Percentiles rank a stretch among this genome's conserved stretches.
phyloP scores from a whole-genome alignment of 2,113 vertebrate genomes.

The Pavo muticus region DNA sequence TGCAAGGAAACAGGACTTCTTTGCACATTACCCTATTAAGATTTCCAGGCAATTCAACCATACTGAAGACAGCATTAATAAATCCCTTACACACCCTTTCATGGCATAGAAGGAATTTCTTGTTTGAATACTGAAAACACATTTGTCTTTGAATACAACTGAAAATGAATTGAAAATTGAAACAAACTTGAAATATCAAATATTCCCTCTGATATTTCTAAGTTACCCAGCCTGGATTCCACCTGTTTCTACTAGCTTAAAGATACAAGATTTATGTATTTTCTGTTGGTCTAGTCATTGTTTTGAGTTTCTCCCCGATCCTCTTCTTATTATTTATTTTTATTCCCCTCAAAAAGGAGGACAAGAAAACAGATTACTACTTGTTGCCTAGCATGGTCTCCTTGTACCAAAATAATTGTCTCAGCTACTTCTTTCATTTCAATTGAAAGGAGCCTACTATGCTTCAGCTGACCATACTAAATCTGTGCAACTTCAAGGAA shows the following conservation, averaged over 20 bases:
- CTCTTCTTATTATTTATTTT: neutral
- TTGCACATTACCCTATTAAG: neutral
- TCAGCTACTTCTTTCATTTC: neutral
- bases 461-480: neutral
- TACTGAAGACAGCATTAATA: neutral
- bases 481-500: neutral
- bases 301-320: accelerated
- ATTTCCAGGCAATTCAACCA: neutral
- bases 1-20: neutral
- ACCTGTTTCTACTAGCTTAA: neutral
- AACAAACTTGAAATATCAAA: neutral
- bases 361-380: neutral
- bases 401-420: neutral
- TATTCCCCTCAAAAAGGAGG: neutral
- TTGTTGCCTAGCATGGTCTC: neutral
- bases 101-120: neutral
- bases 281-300: neutral
- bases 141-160: neutral
- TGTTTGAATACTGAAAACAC: neutral
- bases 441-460: neutral
- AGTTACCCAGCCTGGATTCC: neutral
- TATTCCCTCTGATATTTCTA: neutral
- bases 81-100: neutral
- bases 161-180: neutral
- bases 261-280: neutral